Evolutionary conservation across 2,797 vertebrate genomes (phyloP).

Genomic region (Sparus aurata): DNA sequence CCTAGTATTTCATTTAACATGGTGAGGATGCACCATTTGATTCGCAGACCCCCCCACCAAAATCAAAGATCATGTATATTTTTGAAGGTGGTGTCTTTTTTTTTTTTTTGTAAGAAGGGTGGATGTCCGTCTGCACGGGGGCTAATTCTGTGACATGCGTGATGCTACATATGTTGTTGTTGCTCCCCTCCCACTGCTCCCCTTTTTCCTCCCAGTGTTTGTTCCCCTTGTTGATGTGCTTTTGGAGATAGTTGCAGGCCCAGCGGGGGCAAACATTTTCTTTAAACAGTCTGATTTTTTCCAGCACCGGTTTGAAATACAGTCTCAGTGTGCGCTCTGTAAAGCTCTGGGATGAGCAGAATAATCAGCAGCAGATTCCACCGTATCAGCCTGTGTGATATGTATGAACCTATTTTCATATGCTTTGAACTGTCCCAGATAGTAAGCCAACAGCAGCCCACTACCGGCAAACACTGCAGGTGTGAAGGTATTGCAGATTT

Average conservation of each 20-base stretch:
- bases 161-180: conserved; percentile 23
- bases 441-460: conserved; percentile 53
- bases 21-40: conserved; percentile 55
- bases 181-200: conserved; percentile 4
- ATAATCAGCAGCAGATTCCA: conserved; percentile 67
- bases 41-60: conserved; percentile 21
- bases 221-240: conserved; percentile 50
- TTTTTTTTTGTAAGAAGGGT: background rate
- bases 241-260: conserved; percentile 60
- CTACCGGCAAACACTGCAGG: conserved; percentile 36
- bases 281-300: conserved; percentile 63
- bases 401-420: conserved; percentile 75
- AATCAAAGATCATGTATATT: conserved; percentile 53
- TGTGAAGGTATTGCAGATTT: conserved; percentile 57
- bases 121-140: background rate
- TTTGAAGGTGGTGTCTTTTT: conserved; percentile 39
- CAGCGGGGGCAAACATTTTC: conserved; percentile 75
- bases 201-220: conserved; percentile 49
- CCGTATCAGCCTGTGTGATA: conserved; percentile 65
- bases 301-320: conserved; percentile 64
- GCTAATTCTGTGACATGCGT: conserved; percentile 25
- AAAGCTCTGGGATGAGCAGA: conserved; percentile 60
- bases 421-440: conserved; percentile 73
- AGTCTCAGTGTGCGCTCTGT: conserved; percentile 68
- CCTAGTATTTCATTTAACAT: conserved; percentile 42